Percentiles rank a stretch among this genome's conserved stretches.
Evolutionary conservation across 2,797 vertebrate species (phyloP).

Genomic region (Bryconaethiops microstoma): DNA sequence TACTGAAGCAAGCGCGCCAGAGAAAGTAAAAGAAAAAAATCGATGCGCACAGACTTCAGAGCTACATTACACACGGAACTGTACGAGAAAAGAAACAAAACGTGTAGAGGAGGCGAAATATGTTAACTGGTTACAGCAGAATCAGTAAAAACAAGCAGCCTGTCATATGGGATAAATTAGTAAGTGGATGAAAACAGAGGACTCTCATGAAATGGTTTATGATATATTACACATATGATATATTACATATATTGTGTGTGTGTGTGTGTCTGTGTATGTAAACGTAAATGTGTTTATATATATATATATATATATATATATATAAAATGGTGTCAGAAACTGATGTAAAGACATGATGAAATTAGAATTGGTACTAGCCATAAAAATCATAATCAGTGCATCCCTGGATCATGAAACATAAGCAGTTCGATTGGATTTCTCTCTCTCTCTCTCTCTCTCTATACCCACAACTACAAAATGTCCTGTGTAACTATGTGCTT

Average conservation of each 20-base stretch:
- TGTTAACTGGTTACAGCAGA: conserved; percentile 37
- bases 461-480: not conserved
- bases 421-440: too few relatives aligned
- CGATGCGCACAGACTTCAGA: conserved; percentile 84
- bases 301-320: too few relatives aligned
- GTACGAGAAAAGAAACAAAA: conserved; percentile 55
- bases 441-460: too few relatives aligned
- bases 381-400: too few relatives aligned
- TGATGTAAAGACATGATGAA: too few relatives aligned
- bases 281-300: too few relatives aligned
- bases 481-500: not conserved
- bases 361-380: too few relatives aligned
- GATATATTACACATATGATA: too few relatives aligned
- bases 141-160: conserved; percentile 16
- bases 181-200: not conserved
- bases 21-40: conserved; percentile 77
- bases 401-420: too few relatives aligned
- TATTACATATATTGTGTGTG: too few relatives aligned
- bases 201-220: not conserved
- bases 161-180: not conserved
- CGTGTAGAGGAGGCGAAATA: conserved; percentile 8
- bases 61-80: conserved; percentile 79
- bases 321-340: too few relatives aligned
- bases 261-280: too few relatives aligned
- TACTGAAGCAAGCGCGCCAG: conserved; percentile 83